Conservation (phyloP, 2,888 invertebrate species). For the Odiellus spinosus region DNA sequence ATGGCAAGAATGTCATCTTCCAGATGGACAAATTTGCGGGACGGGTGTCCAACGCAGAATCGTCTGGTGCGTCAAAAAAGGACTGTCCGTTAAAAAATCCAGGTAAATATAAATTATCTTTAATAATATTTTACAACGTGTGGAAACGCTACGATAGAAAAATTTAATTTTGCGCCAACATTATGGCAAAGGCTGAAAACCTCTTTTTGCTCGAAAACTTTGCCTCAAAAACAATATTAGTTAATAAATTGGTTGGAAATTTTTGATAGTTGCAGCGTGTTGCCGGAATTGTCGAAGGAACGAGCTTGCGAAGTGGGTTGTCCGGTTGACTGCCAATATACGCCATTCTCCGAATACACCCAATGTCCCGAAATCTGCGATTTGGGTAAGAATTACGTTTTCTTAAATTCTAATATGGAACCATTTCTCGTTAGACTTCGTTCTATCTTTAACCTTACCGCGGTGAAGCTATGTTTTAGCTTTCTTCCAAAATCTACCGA, state of each 20-base stretch:
- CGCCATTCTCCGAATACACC: constrained; percentile 48
- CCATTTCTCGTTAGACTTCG: neutral
- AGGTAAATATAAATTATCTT: no score
- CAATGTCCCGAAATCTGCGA: constrained; percentile 32
- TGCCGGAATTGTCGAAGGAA: constrained; percentile 28
- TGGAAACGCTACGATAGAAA: no score
- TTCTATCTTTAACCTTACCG: neutral
- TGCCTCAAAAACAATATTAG: no score
- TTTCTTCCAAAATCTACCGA: no score
- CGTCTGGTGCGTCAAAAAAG: constrained; percentile 34
- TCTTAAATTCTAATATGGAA: neutral
- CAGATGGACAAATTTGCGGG: constrained; percentile 37
- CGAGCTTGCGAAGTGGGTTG: constrained; percentile 40
- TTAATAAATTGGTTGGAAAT: neutral
- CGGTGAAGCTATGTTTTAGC: neutral
- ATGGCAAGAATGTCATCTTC: constrained; percentile 17
- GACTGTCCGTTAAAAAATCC: no score
- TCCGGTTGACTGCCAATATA: constrained; percentile 45
- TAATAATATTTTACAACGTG: no score
- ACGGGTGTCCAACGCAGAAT: constrained; percentile 44
- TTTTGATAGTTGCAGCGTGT: neutral
- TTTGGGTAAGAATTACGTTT: constrained; percentile 5
- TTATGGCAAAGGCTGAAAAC: no score
- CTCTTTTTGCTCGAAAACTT: no score
- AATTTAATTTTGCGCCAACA: no score